A percentile compares a stretch with the other conserved stretches of the same genome.
Evolutionary conservation across 2,888 invertebrate genomes (phyloP).

Genomic region (Lepetodrilus schrolli): DNA sequence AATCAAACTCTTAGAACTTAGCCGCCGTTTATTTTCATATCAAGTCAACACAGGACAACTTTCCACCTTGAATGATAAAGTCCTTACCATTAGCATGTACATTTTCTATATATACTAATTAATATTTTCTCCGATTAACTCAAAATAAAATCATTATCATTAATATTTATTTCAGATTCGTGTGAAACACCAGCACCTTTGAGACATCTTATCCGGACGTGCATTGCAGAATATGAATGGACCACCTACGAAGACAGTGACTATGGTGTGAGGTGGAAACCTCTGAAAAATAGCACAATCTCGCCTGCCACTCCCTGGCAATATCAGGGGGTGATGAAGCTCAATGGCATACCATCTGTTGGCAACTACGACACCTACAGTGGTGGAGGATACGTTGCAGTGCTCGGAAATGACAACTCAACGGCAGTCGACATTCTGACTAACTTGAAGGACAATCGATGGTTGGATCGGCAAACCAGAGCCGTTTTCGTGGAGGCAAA

Average conservation of each 20-base stretch:
- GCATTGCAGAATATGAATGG: conserved; percentile 41
- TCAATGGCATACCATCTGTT: conserved; percentile 70
- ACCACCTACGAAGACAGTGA: conserved; percentile 38
- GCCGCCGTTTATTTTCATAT: too few species aligned
- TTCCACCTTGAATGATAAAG: too few species aligned
- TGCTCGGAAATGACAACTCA: conserved; percentile 47
- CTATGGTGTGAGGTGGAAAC: conserved; percentile 41
- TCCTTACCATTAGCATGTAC: too few species aligned
- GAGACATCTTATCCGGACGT: conserved; percentile 38
- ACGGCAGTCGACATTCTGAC: conserved; percentile 20
- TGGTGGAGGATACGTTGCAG: conserved; percentile 75
- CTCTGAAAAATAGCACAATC: conserved; percentile 26
- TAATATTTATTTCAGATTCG: conserved; percentile 32
- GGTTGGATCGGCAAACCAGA: conserved; percentile 75
- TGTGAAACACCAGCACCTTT: conserved; percentile 37
- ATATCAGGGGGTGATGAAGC: conserved; percentile 63
- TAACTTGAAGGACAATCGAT: conserved; percentile 49
- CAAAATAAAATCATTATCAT: background rate
- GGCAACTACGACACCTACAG: conserved; percentile 72
- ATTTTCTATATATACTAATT: too few species aligned
- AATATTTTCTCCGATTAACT: background rate
- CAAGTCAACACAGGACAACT: too few species aligned
- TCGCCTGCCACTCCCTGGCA: background rate
- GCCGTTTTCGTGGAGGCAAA: conserved; percentile 76
- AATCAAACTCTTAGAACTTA: too few species aligned